phyloP scores from a whole-genome alignment of 92 coral and sea anemone species.

The Galaxea fascicularis region DNA sequence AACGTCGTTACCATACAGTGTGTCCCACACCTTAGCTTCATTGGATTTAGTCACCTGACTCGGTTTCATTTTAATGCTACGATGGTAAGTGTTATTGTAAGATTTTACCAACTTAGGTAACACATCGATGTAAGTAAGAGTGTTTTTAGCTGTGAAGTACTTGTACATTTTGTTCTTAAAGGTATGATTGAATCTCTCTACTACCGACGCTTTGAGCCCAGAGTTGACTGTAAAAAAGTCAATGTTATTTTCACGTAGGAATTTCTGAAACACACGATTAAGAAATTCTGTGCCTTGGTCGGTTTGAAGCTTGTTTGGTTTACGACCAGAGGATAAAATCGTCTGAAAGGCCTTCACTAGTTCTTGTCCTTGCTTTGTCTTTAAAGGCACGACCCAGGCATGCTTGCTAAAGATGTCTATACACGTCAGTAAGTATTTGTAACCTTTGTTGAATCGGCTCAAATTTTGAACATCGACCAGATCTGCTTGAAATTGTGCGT shows the following conservation, averaged over 20 bases:
- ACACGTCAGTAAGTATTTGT: slow-evolving; percentile 36
- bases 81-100: slow-evolving; percentile 60
- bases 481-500: slow-evolving; percentile 49
- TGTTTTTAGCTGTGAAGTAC: slow-evolving; percentile 13
- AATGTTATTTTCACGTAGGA: slow-evolving; percentile 27
- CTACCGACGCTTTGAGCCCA: slow-evolving; percentile 28
- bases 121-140: slow-evolving; percentile 25
- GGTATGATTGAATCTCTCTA: not conserved
- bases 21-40: slow-evolving; percentile 54
- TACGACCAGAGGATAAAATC: no score
- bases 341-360: not conserved
- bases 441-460: slow-evolving; percentile 45
- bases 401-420: slow-evolving; percentile 27
- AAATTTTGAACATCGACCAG: slow-evolving; percentile 40
- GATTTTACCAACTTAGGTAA: slow-evolving; percentile 38
- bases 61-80: slow-evolving; percentile 57
- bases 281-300: not conserved
- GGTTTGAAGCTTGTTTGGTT: slow-evolving; percentile 34
- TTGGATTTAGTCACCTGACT: slow-evolving; percentile 38
- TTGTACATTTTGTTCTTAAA: not conserved
- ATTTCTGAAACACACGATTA: slow-evolving; percentile 18
- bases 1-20: slow-evolving; percentile 50
- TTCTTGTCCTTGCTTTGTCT: not conserved
- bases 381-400: not conserved
- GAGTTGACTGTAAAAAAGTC: slow-evolving; percentile 43